Percentiles rank a stretch among this genome's conserved stretches.
These are phyloP conservation scores for Cyclargus thomasi DNA, from an alignment of 1,140 invertebrate species.

Conservation along the genomic window DNA sequence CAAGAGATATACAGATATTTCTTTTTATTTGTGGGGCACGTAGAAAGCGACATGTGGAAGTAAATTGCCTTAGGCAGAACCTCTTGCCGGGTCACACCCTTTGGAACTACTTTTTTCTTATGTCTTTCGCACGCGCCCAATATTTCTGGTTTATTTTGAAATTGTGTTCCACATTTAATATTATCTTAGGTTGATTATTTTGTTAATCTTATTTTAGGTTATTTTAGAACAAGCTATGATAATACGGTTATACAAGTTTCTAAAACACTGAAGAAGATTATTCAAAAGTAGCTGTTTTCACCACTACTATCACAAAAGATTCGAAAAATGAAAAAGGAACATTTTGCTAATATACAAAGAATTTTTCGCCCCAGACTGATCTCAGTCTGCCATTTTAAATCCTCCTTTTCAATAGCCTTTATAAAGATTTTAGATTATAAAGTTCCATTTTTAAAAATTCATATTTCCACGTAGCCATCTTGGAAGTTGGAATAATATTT, in stretches of 20 bases:
- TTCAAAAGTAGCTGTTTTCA: too few relatives aligned
- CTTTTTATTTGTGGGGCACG: constrained; percentile 66
- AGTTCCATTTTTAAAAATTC: background rate
- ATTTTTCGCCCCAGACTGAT: constrained; percentile 9
- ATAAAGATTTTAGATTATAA: background rate
- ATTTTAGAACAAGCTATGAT: background rate
- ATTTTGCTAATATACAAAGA: constrained; percentile 2
- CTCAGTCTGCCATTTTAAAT: constrained; percentile 7
- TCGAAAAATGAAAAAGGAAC: background rate
- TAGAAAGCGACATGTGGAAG: constrained; percentile 67
- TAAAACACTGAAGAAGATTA: too few relatives aligned
- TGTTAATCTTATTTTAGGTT: background rate
- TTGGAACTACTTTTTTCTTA: constrained; percentile 44
- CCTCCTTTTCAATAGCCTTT: constrained; percentile 1
- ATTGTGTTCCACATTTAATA: constrained; percentile 14
- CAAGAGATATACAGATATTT: constrained; percentile 51
- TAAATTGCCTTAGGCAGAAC: constrained; percentile 64
- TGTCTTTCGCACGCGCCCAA: constrained; percentile 47
- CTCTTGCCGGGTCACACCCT: constrained; percentile 49
- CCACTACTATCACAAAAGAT: background rate
- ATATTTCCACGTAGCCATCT: background rate
- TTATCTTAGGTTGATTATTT: constrained; percentile 13
- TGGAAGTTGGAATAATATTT: constrained; percentile 1
- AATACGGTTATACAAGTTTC: background rate
- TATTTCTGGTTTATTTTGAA: constrained; percentile 34